Base-by-base conservation (phyloP, 2,888 invertebrate genomes). In the Merodon equestris region DNA sequence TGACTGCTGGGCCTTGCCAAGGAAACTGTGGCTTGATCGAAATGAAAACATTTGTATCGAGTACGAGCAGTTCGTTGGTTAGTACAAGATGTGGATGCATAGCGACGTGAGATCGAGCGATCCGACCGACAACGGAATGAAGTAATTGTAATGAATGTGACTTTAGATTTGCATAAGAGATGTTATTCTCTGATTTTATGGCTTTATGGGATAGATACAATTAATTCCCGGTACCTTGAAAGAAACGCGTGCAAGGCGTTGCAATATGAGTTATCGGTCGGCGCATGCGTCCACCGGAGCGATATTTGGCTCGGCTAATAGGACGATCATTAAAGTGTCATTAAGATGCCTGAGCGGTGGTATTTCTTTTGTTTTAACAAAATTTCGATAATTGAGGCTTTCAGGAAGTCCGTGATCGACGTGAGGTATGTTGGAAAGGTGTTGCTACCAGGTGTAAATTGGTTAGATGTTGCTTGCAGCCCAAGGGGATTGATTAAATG, bases 81-180 rank as follows among this genome's bases (percentile, higher is more conserved):
- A 58, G 74, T 60, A 74, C 74, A 68, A 74, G 79, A 79, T 74
- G 79, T 74, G 64, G 68, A 38, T 27, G 27, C 63, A 68, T 47
- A 48, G 45, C 61, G n/a, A n/a, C n/a, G n/a, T n/a, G n/a, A n/a
- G 40, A 40, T 57, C 40, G 47, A 61, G 40, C 47, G 48, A 51
- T 61, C 10, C 71, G 45, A 66, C 56, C 63, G 50, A 67, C 66
- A 56, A 63, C 67, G 67, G 53, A 73, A 73, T 77, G 77, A 77
- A 77, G 77, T 77, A 73, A 77, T 77, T 77, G 77, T 53, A 77
- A 67, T 72, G 76, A 72, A 71, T 76, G 71, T 71, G 54, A 53
- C 72, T 79, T 44, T 64, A 18, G 54, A 74, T 79, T 79, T 79
- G 79, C 79, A 79, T 79, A 79, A 79, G 68, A 73, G 79, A 74